These are phyloP conservation scores for Poicephalus gulielmi DNA, from an alignment of 2,113 vertebrate species.

Conservation along the genomic window DNA sequence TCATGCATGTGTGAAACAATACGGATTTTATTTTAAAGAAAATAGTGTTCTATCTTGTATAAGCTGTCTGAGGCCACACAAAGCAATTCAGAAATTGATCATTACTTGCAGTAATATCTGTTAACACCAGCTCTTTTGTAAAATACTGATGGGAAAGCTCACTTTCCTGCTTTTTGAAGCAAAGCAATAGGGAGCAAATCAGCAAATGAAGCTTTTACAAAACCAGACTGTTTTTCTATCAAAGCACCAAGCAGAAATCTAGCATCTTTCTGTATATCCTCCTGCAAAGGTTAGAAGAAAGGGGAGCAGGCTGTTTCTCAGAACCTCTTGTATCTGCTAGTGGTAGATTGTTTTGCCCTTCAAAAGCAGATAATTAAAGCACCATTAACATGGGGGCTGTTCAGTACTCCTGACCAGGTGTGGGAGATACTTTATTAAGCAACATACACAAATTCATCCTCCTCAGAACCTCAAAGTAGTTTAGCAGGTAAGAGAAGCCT, in stretches of 20 bases:
- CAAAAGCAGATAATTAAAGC: neutral
- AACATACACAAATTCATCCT: neutral
- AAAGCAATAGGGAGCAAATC: neutral
- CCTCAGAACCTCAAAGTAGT: neutral
- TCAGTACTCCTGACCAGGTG: neutral
- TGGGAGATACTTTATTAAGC: neutral
- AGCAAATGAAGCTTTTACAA: neutral
- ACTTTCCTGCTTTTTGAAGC: neutral
- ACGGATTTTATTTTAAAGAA: neutral
- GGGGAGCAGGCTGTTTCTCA: neutral
- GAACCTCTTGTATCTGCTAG: neutral
- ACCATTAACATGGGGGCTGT: rapidly evolving
- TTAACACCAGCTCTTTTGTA: neutral
- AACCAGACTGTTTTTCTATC: neutral
- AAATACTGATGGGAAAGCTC: neutral
- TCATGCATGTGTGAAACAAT: neutral
- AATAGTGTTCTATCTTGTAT: neutral
- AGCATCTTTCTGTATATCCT: neutral
- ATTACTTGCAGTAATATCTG: neutral
- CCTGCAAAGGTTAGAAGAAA: neutral
- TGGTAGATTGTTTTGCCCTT: neutral
- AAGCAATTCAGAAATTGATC: neutral
- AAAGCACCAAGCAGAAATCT: neutral
- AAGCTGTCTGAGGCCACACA: neutral
- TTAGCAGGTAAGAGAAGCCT: neutral